Evolutionary conservation across 2,797 vertebrate species (phyloP), one percentile per base, ranked within the genome.

Genomic region (Tiaroga cobitis): DNA sequence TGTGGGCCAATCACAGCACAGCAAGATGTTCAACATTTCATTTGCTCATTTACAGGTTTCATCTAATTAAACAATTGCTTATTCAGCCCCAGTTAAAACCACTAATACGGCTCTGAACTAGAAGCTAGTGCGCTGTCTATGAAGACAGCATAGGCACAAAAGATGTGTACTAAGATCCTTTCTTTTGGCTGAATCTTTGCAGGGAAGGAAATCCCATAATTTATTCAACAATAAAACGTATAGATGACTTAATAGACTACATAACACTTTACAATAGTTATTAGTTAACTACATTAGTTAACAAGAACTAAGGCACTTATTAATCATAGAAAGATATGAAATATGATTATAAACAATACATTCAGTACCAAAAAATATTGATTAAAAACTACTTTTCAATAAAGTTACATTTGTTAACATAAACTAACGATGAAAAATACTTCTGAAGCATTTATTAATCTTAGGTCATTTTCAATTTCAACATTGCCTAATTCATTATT

Each of bases 1-100:
- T 99, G 93, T 10, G 0, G 80, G 89, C 41, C 29, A 87, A 87
- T 26, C 73, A 82, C 15, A 83, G 21, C 21, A 83, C 69, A 77
- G 56, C 29, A 59, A 79, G 54, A 32, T 6, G 34, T 59, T 76
- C 39, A 51, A 51, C 39, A 65, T 61, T 63, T 63, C 13, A 63
- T 32, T 65, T 32, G 29, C 26, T 65, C 29, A 65, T 65, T 65
- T 32, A 18, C 26, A 32, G 29, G 16, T 18, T 32, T 65, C 26
- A 32, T 32, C 18, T 32, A 32, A 65, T 65, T 32, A 65, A 65
- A 65, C 15, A 32, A 65, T 65, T 32, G 63, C 63, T 65, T 65
- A 32, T 8, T 65, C 29, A 8, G 29, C 29, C 63, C 6, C 63
- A 65, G 2, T 0, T 65, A 65, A 65, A 65, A 32, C 26, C 61